Evolutionary conservation across 2,888 invertebrate genomes (phyloP).

Genomic region (Augiades crinisus): DNA sequence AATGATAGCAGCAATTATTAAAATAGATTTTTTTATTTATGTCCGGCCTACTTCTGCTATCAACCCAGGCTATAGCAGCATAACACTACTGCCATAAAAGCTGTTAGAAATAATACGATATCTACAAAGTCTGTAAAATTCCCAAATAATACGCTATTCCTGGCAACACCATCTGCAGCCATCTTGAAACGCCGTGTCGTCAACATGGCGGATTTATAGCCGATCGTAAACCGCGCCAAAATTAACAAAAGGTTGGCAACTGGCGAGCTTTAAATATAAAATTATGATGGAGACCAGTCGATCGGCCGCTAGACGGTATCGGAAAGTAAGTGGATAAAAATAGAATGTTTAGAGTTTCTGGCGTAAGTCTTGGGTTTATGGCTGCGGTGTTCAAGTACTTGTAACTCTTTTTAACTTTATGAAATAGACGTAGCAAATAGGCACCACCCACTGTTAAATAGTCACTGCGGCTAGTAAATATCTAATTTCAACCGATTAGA

Average conservation of each 20-base stretch:
- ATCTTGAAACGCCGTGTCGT: constrained; percentile 54
- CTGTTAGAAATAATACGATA: constrained; percentile 1
- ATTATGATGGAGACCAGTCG: constrained; percentile 55
- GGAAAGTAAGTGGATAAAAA: constrained; percentile 40
- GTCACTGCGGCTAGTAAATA: no score
- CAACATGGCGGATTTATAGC: constrained; percentile 64
- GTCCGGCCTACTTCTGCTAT: no score
- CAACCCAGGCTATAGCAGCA: no score
- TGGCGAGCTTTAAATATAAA: constrained; percentile 68
- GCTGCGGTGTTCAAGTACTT: not conserved
- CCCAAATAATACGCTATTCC: not conserved
- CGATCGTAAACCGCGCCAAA: constrained; percentile 67
- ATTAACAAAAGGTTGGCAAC: constrained; percentile 75
- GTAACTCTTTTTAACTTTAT: no score
- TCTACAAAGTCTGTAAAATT: not conserved
- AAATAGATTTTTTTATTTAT: no score
- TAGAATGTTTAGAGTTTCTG: constrained; percentile 30
- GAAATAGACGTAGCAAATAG: no score
- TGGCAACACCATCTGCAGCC: constrained; percentile 41
- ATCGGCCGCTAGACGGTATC: constrained; percentile 39
- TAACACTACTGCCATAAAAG: no score
- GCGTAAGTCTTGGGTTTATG: no score
- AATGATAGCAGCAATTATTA: no score
- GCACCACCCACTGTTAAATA: no score
- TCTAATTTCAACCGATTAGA: no score